These are phyloP conservation scores for Cotesia typhae DNA, from an alignment of 1,140 invertebrate genomes.

Conservation along the genomic window DNA sequence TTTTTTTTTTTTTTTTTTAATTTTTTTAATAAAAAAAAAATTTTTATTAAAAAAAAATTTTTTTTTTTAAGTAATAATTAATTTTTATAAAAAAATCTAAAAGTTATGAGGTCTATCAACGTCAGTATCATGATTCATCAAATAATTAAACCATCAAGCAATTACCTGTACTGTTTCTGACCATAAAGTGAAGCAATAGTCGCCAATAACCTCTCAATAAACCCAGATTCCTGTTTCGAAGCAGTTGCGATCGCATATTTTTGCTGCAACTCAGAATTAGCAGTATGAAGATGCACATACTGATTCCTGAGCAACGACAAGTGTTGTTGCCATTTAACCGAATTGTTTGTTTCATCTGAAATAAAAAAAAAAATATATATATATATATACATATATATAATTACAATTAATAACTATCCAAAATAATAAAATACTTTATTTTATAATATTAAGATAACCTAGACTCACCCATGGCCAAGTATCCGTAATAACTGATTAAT, in stretches of 20 bases:
- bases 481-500: constrained; percentile 1
- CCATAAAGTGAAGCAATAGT: constrained; percentile 84
- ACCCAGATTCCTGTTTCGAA: constrained; percentile 73
- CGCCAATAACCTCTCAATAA: constrained; percentile 80
- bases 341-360: constrained; percentile 55
- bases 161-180: constrained; percentile 77
- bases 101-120: too few relatives aligned
- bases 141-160: neutral
- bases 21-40: too few relatives aligned
- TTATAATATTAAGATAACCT: constrained; percentile 1
- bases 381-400: neutral
- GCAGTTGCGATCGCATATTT: constrained; percentile 82
- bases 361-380: constrained; percentile 16
- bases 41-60: too few relatives aligned
- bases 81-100: too few relatives aligned
- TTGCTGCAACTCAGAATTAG: constrained; percentile 82
- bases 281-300: constrained; percentile 88
- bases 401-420: constrained; percentile 5
- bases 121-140: neutral
- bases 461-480: constrained; percentile 36
- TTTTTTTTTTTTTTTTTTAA: too few relatives aligned
- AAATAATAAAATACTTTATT: neutral
- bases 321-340: constrained; percentile 85
- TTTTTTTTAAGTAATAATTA: too few relatives aligned
- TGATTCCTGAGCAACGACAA: constrained; percentile 86